Base-by-base conservation (phyloP, 2,113 vertebrate species). In the Ptilorrhoa leucosticta region DNA sequence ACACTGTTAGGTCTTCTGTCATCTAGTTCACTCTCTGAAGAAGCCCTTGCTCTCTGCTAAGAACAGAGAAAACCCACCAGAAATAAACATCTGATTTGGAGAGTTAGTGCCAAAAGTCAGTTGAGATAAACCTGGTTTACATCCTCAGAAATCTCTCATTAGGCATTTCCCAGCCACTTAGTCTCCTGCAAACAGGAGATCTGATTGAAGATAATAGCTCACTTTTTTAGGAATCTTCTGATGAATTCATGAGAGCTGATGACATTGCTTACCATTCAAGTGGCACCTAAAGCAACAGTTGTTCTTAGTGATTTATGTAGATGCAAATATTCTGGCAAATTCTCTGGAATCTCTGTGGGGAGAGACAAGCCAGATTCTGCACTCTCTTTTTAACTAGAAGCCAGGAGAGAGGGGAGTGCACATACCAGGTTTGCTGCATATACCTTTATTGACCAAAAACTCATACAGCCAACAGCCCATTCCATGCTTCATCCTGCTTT, bases 301-400 rank as follows among this genome's bases (percentile, higher is more conserved):
- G 13, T 78, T 76, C 53, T 75, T 76, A 84, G 40, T 71, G 80
- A 78, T 94, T 87, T 93, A 88, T 35, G 33, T 51, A 76, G 63
- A 90, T 90, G 63, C 73, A 95, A 93, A 90, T 91, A 66, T 82
- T 85, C 87, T 94, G 78, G 87, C 58, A 85, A 90, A 53, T 85
- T 85, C 61, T 68, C 64, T 91, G 79, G 66, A 86, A 86, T 72
- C 48, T 90, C 37, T 87, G 53, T 65, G 33, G 23, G 30, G 73
- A 71, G 57, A 87, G 33, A 81, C 50, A 42, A 85, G 73, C 45
- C 91, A 95, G 50, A 42, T 60, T 82, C n/a, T 68, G 37, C 23
- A 20, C 40, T 91, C 30, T 56, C 24, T 77, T 24, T 15, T 75
- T 87, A 53, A 57, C 37, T 16, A 69, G 84, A 80, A 95, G 53